Base-by-base conservation (phyloP, 2,797 vertebrate genomes). In the Streptopelia turtur region DNA sequence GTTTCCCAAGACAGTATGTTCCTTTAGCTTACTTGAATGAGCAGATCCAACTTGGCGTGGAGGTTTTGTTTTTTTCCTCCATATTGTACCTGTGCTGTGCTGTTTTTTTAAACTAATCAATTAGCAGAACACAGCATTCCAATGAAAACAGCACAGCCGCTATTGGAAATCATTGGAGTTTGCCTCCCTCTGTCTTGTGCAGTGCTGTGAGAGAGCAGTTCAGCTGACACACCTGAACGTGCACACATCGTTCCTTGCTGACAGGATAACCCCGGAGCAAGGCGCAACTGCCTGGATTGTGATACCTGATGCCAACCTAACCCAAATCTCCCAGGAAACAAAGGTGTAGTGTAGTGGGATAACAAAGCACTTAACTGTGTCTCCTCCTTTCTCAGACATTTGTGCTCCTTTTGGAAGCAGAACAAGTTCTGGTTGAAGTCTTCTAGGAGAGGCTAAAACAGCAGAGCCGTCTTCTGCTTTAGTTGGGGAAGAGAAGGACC, bases 321-420 rank as follows among this genome's bases (percentile, higher is more conserved):
- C 87, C 70, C 76, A 77, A 11, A 49, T 97, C 94, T 95, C 89
- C 89, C 89, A 87, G 95, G 89, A 97, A 95, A 95, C 93, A 96
- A 96, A 97, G 89, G 83, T 94, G 69, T 83, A 93, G 95, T 94
- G 92, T 93, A 91, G 53, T 68, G 81, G 82, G 86, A 16, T 92
- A 87, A 76, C 50, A 91, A 93, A 94, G 87, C 84, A 70, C 87
- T 82, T 56, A 91, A 66, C 90, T 91, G 79, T 87, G 74, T 78
- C 61, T 93, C 81, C 75, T 93, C 91, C 64, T 45, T 20, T 57
- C 76, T 75, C 39, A 63, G 86, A 84, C 22, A 11, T 27, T 66
- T 66, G 68, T 85, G 65, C 70, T 93, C 69, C 61, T 94, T 83
- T 49, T 91, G 89, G 89, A 94, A 79, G 31, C 45, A 59, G 59